Conservation (phyloP, 92 coral and sea anemone species). For the Phenganax marumi region DNA sequence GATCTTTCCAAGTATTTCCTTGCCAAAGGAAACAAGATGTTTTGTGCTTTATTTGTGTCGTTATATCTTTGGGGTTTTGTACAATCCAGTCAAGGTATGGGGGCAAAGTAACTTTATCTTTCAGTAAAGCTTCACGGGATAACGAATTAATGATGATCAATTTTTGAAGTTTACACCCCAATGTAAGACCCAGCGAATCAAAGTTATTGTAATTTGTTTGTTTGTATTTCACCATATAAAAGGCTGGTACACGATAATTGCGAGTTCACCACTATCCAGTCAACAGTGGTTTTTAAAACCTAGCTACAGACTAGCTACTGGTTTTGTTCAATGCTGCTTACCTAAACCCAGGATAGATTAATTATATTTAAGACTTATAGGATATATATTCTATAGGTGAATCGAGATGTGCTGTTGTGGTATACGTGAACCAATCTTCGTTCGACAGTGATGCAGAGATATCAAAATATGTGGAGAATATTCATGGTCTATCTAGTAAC, state of each 20-base stretch:
- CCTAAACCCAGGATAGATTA: too few relatives aligned
- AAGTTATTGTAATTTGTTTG: too few relatives aligned
- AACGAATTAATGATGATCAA: too few relatives aligned
- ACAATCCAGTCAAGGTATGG: conserved; percentile 12
- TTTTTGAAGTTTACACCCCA: too few relatives aligned
- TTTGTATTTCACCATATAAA: not conserved
- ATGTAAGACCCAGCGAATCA: too few relatives aligned
- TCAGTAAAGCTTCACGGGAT: too few relatives aligned
- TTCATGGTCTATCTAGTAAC: conserved; percentile 56
- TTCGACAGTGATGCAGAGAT: not conserved
- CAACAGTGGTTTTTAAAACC: too few relatives aligned
- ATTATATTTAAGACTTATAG: too few relatives aligned
- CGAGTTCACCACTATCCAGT: too few relatives aligned
- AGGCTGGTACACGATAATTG: not conserved
- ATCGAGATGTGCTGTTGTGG: conserved; percentile 40
- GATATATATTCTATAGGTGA: conserved; percentile 9
- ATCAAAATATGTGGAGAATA: conserved; percentile 5
- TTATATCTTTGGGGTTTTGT: conserved; percentile 9
- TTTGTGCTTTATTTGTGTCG: conserved; percentile 1
- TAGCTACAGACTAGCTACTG: too few relatives aligned
- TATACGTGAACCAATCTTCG: conserved; percentile 37
- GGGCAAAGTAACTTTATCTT: too few relatives aligned
- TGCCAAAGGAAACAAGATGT: conserved; percentile 20
- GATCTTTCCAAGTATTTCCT: not conserved
- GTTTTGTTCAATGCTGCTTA: too few relatives aligned